A percentile compares a stretch with the other conserved stretches of the same genome.
phyloP scores from a whole-genome alignment of 2,888 invertebrate species.

The Electrophaes corylata region DNA sequence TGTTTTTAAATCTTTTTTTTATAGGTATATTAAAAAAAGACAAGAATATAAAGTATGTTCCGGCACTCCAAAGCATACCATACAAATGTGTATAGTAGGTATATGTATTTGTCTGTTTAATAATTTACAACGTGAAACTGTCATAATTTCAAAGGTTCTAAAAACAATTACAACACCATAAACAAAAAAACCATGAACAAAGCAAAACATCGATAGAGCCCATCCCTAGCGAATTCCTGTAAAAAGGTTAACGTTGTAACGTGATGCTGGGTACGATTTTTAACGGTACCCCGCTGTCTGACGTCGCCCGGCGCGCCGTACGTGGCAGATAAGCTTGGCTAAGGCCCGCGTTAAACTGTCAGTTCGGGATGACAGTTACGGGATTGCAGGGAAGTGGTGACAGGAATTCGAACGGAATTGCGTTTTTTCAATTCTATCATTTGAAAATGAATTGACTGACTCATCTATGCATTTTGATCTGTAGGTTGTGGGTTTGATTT shows the following conservation, averaged over 20 bases:
- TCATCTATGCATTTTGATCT: too few species aligned
- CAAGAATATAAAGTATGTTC: too few species aligned
- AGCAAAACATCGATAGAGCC: conserved; percentile 17
- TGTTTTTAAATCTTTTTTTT: too few species aligned
- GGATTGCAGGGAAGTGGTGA: background rate
- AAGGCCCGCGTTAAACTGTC: conserved; percentile 26
- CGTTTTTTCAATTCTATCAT: too few species aligned
- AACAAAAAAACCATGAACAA: background rate
- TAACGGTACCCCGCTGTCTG: conserved; percentile 46
- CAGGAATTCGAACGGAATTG: background rate
- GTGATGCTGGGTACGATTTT: conserved; percentile 60
- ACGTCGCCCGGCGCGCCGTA: conserved; percentile 7
- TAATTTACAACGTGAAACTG: too few species aligned
- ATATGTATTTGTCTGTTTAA: too few species aligned
- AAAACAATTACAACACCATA: background rate
- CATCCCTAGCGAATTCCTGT: conserved; percentile 44
- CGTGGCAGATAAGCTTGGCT: conserved; percentile 22
- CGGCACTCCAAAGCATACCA: too few species aligned
- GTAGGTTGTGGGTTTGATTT: too few species aligned
- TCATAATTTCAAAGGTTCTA: too few species aligned
- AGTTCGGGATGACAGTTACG: conserved; percentile 21
- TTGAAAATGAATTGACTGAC: too few species aligned
- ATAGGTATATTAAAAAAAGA: too few species aligned
- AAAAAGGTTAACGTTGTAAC: conserved; percentile 52
- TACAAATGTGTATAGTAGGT: too few species aligned